Evolutionary conservation across 2,113 vertebrate genomes (phyloP).

Genomic region (Isurus oxyrinchus): DNA sequence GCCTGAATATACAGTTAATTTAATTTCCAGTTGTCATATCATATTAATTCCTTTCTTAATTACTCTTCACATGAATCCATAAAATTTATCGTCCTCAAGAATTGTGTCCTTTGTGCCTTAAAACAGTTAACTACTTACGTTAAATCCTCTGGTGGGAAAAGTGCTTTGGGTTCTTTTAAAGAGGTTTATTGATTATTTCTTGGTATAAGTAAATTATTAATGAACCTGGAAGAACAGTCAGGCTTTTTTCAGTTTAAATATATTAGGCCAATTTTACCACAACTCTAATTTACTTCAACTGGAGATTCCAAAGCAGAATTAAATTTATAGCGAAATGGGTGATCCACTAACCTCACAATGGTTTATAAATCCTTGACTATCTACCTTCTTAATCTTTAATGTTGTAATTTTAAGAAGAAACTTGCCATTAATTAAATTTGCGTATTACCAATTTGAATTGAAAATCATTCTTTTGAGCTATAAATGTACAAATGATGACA

Average conservation of each 20-base stretch:
- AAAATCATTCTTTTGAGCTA: too few species aligned
- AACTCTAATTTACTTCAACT: neutral
- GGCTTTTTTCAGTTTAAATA: neutral
- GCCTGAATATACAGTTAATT: neutral
- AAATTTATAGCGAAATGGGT: neutral
- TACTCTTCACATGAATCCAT: neutral
- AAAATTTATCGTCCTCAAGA: neutral
- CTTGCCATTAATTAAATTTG: neutral
- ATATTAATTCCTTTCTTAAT: neutral
- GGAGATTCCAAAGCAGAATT: neutral
- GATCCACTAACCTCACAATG: neutral
- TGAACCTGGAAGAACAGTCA: neutral
- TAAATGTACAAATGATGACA: too few species aligned
- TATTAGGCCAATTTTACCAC: neutral
- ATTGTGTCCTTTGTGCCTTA: neutral
- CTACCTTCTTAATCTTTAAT: neutral
- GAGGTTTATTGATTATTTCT: neutral
- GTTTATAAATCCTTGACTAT: neutral
- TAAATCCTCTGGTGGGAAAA: neutral
- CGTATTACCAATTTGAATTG: neutral
- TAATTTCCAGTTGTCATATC: neutral
- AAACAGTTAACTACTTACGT: neutral
- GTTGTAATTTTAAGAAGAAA: neutral
- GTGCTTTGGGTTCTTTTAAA: neutral
- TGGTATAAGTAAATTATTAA: neutral